Base-by-base conservation (phyloP, 2,888 invertebrate genomes). In the Trichogramma evanescens region DNA sequence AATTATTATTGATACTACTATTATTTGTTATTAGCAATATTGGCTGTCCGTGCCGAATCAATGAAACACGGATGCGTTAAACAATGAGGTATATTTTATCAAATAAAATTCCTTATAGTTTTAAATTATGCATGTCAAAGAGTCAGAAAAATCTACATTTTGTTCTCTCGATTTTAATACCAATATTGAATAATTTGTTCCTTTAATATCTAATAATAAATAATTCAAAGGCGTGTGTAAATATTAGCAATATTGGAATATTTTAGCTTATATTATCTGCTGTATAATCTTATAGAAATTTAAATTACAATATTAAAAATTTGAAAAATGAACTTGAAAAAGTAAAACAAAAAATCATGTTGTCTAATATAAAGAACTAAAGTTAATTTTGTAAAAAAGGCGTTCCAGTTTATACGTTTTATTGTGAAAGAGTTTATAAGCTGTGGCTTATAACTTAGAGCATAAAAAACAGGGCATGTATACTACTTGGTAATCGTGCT, bases 381-480 rank as follows among this genome's bases (percentile, higher is more conserved):
- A 56, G 46, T 56, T 61, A 45, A 13, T 54, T 38, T 43, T 61
- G 63, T 46, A 61, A 57, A 64, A 64, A 58, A 61, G 40, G 63
- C 54, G 50, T 42, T 51, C 6, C 50, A 57, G 48, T 58, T 13
- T 40, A 48, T 54, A 58, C 56, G 54, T 8, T 39, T 58, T 10
- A 56, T 52, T 49, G 42, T 57, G 59, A 42, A 53, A 56, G 56
- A 56, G 6, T 58, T 56, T 55, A 26, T 50, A 57, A 56, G 52
- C 62, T 59, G 26, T 26, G 26, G 26, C 26, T 26, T 26, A 26
- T 26, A 26, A 26, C 26, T 26, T 26, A 26, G 3, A 26, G 26
- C 26, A 26, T 26, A 26, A 26, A 26, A 26, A 26, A 26, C 3
- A 26, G 26, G 26, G 26, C 26, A 26, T 26, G 26, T 26, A 26